Conservation (phyloP, 1,140 invertebrate genomes). For the Trichonephila clavata region DNA sequence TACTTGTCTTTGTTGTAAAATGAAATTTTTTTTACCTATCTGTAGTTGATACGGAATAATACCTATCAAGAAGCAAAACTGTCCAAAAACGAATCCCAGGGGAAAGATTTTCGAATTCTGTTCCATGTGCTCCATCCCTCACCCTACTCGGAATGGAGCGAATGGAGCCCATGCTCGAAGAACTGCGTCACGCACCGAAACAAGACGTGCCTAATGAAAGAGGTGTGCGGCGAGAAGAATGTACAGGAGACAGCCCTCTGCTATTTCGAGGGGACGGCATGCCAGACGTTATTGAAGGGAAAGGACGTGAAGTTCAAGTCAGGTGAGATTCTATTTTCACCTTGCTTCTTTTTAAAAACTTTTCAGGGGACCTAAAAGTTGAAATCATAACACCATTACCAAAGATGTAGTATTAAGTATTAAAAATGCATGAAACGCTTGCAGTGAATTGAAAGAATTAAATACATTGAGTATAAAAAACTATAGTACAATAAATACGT, state of each 20-base stretch:
- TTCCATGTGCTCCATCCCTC: conserved; percentile 79
- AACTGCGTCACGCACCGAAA: conserved; percentile 84
- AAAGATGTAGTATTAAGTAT: neutral
- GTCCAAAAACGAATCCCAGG: conserved; percentile 52
- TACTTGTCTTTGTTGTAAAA: neutral
- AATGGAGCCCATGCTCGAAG: conserved; percentile 85
- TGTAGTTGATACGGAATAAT: neutral
- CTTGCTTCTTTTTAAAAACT: neutral
- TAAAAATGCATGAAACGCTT: neutral
- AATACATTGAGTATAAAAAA: neutral
- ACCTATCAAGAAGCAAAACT: neutral
- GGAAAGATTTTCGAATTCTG: conserved; percentile 79
- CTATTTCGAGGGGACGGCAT: conserved; percentile 89
- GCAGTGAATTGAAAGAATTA: neutral
- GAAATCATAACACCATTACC: no score
- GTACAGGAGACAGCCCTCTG: conserved; percentile 91
- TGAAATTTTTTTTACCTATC: neutral
- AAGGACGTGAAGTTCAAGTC: conserved; percentile 1
- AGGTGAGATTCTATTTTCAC: conserved; percentile 50
- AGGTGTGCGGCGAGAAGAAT: conserved; percentile 87
- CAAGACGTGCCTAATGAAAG: conserved; percentile 88
- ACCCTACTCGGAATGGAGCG: conserved; percentile 85
- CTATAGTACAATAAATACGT: neutral
- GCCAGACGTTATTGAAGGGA: conserved; percentile 84
- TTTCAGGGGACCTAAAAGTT: neutral